A percentile compares a stretch with the other conserved stretches of the same genome.
These are phyloP conservation scores for Eleginops maclovinus DNA, from an alignment of 2,113 vertebrate species.

Conservation along the genomic window DNA sequence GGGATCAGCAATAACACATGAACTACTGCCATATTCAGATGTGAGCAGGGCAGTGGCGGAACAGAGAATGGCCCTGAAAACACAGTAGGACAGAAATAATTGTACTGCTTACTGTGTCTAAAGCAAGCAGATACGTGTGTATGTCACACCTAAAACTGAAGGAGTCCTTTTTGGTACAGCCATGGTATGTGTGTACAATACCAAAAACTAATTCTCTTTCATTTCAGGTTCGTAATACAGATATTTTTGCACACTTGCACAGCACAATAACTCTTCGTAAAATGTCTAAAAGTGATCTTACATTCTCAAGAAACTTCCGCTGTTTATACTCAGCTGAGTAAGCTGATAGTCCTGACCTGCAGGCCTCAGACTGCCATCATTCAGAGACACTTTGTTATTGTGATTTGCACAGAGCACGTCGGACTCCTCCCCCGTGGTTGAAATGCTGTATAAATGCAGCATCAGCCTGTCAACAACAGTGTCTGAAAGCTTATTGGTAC, in stretches of 20 bases:
- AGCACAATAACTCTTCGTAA: constrained; percentile 4
- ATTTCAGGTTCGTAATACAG: background rate
- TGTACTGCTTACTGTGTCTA: constrained; percentile 26
- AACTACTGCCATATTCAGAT: constrained; percentile 64
- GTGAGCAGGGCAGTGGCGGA: constrained; percentile 40
- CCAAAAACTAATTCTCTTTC: background rate
- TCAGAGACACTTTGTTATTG: constrained; percentile 66
- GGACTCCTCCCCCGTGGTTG: constrained; percentile 75
- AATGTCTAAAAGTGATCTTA: constrained; percentile 8
- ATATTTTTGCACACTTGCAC: too few species aligned
- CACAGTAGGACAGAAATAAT: constrained; percentile 38
- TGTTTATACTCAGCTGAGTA: constrained; percentile 36
- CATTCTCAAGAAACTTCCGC: constrained; percentile 33
- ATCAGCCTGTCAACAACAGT: constrained; percentile 62
- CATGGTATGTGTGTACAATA: constrained; percentile 45
- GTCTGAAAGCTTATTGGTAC: constrained; percentile 64
- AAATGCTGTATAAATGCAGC: constrained; percentile 82
- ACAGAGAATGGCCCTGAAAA: constrained; percentile 54
- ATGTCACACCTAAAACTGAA: constrained; percentile 18
- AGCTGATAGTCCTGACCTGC: constrained; percentile 49
- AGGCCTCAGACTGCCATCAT: constrained; percentile 62
- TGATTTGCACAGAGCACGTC: constrained; percentile 62
- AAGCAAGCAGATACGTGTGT: constrained; percentile 35
- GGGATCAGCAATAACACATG: constrained; percentile 78
- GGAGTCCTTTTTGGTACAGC: constrained; percentile 26